Evolutionary conservation across 2,113 vertebrate species (phyloP), one percentile per base, ranked within the genome.

Genomic region (Rhadina sibilatrix): DNA sequence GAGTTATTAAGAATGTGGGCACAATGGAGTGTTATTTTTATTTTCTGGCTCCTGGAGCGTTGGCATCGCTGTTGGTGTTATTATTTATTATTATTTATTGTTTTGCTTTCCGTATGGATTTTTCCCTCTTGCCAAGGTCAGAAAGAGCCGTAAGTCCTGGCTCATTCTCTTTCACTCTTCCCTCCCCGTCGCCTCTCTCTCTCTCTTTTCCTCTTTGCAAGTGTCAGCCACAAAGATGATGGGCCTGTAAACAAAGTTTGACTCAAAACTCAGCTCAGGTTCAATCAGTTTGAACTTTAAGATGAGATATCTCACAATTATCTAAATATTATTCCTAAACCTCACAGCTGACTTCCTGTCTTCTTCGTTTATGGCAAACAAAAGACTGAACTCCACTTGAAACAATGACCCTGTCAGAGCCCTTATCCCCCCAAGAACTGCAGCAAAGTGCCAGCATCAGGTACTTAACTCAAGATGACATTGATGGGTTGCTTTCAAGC

Each of bases 311-410:
- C 97, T 96, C 83, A 94, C 95, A 96, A 96, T 97, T 96, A 97
- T 97, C 98, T 97, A 97, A 98, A 98, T 98, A 98, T 98, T 98
- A 98, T 97, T 97, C 96, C 96, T 96, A 95, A 96, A 97, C 93
- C 96, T 97, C 94, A 93, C 95, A 93, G 95, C 96, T 97, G 96
- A 97, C 97, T 98, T 98, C 96, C 97, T 95, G 95, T 97, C 95
- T 89, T 96, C 97, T 97, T 97, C 96, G 27, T 93, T 96, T 94
- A 96, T 88, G 95, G 96, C 94, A 91, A 97, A 95, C 86, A 94
- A 96, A 97, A 96, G 93, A 61, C 95, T 95, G 97, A 97, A 95
- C 96, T 88, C 97, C 96, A 83, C 95, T 96, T 89, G 94, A 96
- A 95, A 96, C 89, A 79, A 81, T 95, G 96, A 96, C 96, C 94